Base-by-base conservation (phyloP, 2,888 invertebrate species). In the Neocrepidodera transversa region DNA sequence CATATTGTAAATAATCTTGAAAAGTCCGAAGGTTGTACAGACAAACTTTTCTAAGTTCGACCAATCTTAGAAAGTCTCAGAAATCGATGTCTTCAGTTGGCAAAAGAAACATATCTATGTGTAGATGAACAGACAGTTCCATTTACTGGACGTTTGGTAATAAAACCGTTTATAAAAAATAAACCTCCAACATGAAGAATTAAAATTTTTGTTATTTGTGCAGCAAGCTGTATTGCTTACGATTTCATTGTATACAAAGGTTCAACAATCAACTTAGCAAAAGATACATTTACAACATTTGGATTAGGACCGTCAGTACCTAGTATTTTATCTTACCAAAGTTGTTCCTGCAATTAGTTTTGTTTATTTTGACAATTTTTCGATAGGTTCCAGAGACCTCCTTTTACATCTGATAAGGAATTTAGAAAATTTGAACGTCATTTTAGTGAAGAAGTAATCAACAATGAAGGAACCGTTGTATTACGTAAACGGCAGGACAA, bases 171-270 rank as follows among this genome's bases (percentile, higher is more conserved):
- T 18, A 18, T 48, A 2, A 48, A 48, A 48, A 17, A 32, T 11
- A 48, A 48, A 17, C 48, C 32, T 5, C 30, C 16, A n/a, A 16
- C 48, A 1, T 48, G 48, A 32, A 32, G 48, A 6, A 48, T 48
- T 17, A 32, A 48, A 30, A 32, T 48, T 30, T 30, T 48, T 48
- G 32, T 32, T 23, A 3, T 30, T 11, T 48, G 48, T 32, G 32
- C 30, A 16, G n/a, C 30, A 13, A 32, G 32, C 18, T 30, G 48
- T n/a, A 30, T 48, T 6, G 30, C 32, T 11, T 48, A 48, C n/a
- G 48, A 48, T 48, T 48, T 48, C 30, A 5, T 48, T 5, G 16
- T 48, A 16, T 48, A 48, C 17, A 16, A 48, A 32, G 48, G 30
- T 13, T 48, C 48, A 30, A 32, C 48, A 17, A 48, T 18, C 1